Percentiles rank a stretch among this genome's conserved stretches.
Evolutionary conservation across 1,140 invertebrate species (phyloP).

Genomic region (Macrotrachela quadricornifera): DNA sequence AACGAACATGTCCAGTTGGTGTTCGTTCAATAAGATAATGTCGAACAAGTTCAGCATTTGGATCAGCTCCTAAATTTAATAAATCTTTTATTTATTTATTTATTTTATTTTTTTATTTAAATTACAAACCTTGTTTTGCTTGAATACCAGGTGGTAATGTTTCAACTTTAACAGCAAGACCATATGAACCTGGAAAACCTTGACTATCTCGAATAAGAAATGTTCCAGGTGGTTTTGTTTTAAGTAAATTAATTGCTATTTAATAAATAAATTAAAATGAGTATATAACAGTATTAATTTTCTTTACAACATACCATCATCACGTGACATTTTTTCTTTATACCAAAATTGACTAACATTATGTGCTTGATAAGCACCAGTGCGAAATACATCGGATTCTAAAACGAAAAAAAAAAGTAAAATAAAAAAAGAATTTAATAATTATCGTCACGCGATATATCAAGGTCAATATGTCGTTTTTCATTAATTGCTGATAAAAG

Average conservation of each 20-base stretch:
- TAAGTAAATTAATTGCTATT: constrained; percentile 62
- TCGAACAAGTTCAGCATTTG: constrained; percentile 59
- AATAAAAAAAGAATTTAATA: no score
- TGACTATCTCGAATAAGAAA: constrained; percentile 85
- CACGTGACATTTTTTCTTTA: constrained; percentile 74
- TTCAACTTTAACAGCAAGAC: constrained; percentile 73
- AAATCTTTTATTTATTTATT: no score
- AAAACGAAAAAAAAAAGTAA: no score
- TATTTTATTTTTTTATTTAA: no score
- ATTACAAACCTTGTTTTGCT: constrained; percentile 22
- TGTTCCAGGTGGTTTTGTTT: constrained; percentile 64
- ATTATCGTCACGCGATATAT: no score
- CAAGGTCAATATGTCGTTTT: no score
- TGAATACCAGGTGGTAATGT: constrained; percentile 43
- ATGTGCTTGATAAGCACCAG: no score
- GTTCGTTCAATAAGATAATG: constrained; percentile 95
- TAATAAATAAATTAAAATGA: constrained; percentile 12
- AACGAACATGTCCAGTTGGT: constrained; percentile 57
- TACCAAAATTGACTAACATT: constrained; percentile 53
- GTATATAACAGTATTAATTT: neutral
- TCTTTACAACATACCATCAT: constrained; percentile 50
- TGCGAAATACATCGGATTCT: no score
- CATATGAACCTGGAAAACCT: constrained; percentile 86
- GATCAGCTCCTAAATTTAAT: no score
- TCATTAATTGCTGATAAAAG: no score